Base-by-base conservation (phyloP, 2,888 invertebrate species). In the Eupeodes latifasciatus region DNA sequence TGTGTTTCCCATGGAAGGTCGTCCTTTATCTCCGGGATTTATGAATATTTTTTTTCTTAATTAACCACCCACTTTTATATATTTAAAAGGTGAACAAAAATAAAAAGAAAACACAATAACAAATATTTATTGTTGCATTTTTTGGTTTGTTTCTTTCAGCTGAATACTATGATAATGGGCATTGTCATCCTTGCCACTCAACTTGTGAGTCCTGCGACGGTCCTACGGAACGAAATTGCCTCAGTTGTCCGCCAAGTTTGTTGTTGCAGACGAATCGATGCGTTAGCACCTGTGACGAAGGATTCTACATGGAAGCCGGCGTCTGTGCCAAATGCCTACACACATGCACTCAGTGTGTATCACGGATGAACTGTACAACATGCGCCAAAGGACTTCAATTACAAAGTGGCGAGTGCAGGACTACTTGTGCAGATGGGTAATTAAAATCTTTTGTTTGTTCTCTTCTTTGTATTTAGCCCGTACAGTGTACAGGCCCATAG, bases 141-240 rank as follows among this genome's bases (percentile, higher is more conserved):
- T 51, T 47, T 57, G 85, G 72, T 80, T 92, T 57, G 19, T 71
- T 71, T 27, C 14, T 94, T 94, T 81, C 94, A 96, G 96, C 95
- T 91, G 96, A 97, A 93, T 97, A 96, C 93, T 96, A 95, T 91
- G 96, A 96, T 91, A 95, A 95, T 67, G 95, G 95, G 59, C 94
- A 94, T 64, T 98, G 98, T 92, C 95, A 95, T 87, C 94, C 95
- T 5, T 98, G 98, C 91, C 96, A 97, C 91, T 95, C 95, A 4
- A 96, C 96, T 0, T 98, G 98, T 91, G 96, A 96, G 89, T 96
- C 96, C n/a, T 98, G 98, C 92, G 96, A 96, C 86, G 98, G 97
- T 0, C 95, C 96, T 5, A 95, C 96, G n/a, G 96, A 96, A 49
- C 94, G 94, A 57, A 95, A 96, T 79, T 97, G 97, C 92, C 94